phyloP scores from a whole-genome alignment of 2,888 invertebrate species.

The Leptopilina myrica region DNA sequence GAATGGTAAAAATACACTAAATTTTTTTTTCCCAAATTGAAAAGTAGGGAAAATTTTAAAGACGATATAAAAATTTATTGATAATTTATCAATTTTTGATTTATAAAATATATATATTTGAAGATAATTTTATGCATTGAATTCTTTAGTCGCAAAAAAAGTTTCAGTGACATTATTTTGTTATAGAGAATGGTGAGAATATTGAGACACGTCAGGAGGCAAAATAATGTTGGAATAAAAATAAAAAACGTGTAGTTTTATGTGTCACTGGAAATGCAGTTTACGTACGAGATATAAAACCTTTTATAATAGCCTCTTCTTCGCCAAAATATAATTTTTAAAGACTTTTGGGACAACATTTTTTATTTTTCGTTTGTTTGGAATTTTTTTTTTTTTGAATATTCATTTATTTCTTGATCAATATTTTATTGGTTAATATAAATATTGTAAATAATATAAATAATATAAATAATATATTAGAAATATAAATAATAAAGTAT shows the following conservation, averaged over 20 bases:
- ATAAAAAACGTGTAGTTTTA: constrained; percentile 33
- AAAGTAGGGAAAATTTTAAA: no score
- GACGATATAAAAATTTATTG: background rate
- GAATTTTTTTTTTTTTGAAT: no score
- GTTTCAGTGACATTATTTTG: background rate
- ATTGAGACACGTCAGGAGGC: constrained; percentile 27
- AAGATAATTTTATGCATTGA: background rate
- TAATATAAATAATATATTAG: no score
- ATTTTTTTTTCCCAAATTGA: no score
- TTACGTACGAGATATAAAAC: constrained; percentile 27
- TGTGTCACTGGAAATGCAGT: constrained; percentile 36
- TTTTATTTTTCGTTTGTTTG: background rate
- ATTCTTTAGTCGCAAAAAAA: background rate
- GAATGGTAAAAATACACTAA: no score
- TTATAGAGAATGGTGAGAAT: constrained; percentile 7
- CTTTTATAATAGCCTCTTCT: constrained; percentile 18
- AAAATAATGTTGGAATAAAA: constrained; percentile 23
- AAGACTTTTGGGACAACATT: background rate
- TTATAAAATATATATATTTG: background rate
- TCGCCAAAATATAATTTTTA: constrained; percentile 19
- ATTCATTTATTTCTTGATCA: no score
- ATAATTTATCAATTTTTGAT: background rate
- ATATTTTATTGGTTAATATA: no score
- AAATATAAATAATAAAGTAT: no score
- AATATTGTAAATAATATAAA: no score